A percentile compares a stretch with the other conserved stretches of the same genome.
These are phyloP conservation scores for Epizoanthus stellaris DNA, from an alignment of 92 coral and sea anemone species.

Conservation along the genomic window DNA sequence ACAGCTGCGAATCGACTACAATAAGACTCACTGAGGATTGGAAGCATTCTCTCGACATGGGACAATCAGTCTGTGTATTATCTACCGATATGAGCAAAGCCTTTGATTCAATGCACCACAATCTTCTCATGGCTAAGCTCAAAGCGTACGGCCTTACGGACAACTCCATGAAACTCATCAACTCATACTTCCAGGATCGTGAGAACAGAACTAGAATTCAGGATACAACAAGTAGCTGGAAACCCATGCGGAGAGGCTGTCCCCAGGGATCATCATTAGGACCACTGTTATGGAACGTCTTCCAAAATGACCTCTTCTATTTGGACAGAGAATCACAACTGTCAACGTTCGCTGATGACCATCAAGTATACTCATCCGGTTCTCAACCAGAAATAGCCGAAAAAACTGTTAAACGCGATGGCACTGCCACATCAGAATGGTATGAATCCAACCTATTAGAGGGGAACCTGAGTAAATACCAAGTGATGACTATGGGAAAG, in stretches of 20 bases:
- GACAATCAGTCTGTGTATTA: conserved; percentile 44
- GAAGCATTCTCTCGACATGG: conserved; percentile 44
- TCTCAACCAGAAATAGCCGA: conserved; percentile 31
- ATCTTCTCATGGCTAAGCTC: conserved; percentile 58
- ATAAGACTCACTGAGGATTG: conserved; percentile 63
- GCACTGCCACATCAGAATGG: conserved; percentile 57
- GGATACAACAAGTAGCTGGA: conserved; percentile 46
- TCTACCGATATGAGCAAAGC: conserved; percentile 66
- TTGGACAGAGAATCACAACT: conserved; percentile 51
- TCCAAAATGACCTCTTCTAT: conserved; percentile 72
- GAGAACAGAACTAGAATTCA: conserved; percentile 48
- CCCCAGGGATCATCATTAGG: conserved; percentile 71
- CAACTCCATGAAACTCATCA: conserved; percentile 33
- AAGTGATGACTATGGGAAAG: conserved; percentile 52
- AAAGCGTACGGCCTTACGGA: conserved; percentile 58
- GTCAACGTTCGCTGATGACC: conserved; percentile 72
- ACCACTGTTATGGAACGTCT: conserved; percentile 66
- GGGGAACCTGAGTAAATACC: conserved; percentile 64
- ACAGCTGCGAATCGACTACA: conserved; percentile 60
- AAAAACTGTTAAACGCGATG: conserved; percentile 32
- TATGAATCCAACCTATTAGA: conserved; percentile 52
- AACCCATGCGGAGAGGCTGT: conserved; percentile 49
- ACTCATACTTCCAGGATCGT: conserved; percentile 55
- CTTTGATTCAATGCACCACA: conserved; percentile 71
- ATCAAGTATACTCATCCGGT: conserved; percentile 57